Evolutionary conservation across 2,113 vertebrate genomes (phyloP), one percentile per base, ranked within the genome.

Genomic region (Lutjanus erythropterus): DNA sequence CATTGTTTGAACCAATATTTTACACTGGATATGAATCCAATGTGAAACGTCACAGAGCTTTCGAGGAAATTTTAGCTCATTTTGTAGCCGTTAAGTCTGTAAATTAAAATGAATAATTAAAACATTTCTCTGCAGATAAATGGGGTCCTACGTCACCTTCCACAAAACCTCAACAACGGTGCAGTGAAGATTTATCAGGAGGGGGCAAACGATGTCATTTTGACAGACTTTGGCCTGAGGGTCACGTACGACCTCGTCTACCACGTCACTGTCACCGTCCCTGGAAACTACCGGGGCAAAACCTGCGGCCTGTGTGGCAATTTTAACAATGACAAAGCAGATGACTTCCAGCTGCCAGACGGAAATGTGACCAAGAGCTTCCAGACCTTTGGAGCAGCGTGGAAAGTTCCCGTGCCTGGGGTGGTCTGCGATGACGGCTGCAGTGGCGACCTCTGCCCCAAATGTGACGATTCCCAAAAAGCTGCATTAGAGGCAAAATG

Each of bases 221-320:
- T 35, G 8, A 91, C 91, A 1, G 68, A 92, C 61, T 92, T 93
- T 66, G 92, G 91, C n/a, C 69, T 94, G 59, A 62, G 16, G 21
- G 78, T 94, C 42, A 77, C 76, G 18, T 94, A 91, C 49, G 84
- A 91, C 61, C 83, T 92, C 41, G 41, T 86, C 18, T 94, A 89
- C 58, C 78, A 86, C 1, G 74, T 93, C 15, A 77, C 58, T 4
- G 56, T 92, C 46, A 90, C 78, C 0, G 86, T 93, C 25, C 91
- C 93, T 0, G 76, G 88, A 21, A 93, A 47, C 47, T 94, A 93
- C 58, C 14, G 6, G 0, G 88, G 74, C 33, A 88, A 67, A 69
- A 80, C 93, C 7, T 89, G 91, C 11, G 93, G 94, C 3, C 73
- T 95, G 15, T 94, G 93, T 25, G 93, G 94, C 18, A 93, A 92